phyloP scores from a whole-genome alignment of 30 jellyfish, hydroid and myxozoan species.

The Aurelia sp. region DNA sequence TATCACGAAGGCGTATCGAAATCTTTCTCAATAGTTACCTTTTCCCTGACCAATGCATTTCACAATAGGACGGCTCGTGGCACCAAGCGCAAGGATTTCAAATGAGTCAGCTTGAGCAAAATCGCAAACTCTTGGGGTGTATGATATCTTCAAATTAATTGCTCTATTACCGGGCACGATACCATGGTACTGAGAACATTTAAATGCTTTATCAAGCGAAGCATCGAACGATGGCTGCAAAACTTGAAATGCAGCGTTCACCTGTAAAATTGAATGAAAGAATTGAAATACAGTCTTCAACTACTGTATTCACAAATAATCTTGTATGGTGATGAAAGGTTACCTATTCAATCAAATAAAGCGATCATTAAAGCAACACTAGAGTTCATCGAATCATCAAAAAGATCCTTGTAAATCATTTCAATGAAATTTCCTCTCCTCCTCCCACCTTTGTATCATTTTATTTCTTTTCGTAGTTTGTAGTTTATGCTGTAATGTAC shows the following conservation, averaged over 20 bases:
- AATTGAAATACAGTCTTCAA: too few species aligned
- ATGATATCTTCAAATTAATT: constrained; percentile 47
- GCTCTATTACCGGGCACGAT: constrained; percentile 74
- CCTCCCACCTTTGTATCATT: too few species aligned
- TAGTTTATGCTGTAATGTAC: too few species aligned
- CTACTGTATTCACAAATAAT: too few species aligned
- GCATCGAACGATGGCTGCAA: constrained; percentile 81
- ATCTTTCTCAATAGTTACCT: constrained; percentile 29
- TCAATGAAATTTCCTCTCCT: too few species aligned
- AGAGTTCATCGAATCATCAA: too few species aligned
- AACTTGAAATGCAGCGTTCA: constrained; percentile 88
- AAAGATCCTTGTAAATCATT: too few species aligned
- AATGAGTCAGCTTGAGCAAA: constrained; percentile 72
- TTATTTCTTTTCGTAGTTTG: too few species aligned
- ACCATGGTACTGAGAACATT: constrained; percentile 89
- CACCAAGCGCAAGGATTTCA: constrained; percentile 84
- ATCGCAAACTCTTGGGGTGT: constrained; percentile 62
- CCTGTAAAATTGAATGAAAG: constrained; percentile 42
- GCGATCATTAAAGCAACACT: too few species aligned
- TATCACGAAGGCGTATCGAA: too few species aligned
- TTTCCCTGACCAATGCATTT: constrained; percentile 77
- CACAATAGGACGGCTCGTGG: constrained; percentile 53
- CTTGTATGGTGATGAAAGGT: too few species aligned
- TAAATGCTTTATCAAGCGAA: constrained; percentile 75
- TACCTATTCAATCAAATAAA: too few species aligned